Evolutionary conservation across 1,140 invertebrate genomes (phyloP), one percentile per base, ranked within the genome.

Genomic region (Dendroctonus ponderosae): DNA sequence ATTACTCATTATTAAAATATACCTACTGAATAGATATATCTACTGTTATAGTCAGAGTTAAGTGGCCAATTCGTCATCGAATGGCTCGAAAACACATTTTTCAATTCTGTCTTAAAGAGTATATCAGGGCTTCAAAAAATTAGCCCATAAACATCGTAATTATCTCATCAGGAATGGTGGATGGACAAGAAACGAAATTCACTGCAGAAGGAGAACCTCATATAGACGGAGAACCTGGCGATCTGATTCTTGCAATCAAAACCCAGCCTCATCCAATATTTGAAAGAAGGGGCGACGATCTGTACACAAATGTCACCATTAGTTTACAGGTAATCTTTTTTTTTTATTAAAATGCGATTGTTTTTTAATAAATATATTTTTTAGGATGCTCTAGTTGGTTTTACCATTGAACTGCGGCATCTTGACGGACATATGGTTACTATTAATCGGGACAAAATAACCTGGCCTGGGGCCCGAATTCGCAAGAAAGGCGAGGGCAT

Each of bases 221-320:
- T 80, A 84, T 98, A 70, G 97, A 99, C 82, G 97, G 97, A 12
- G 97, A 99, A 62, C 96, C 97, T 9, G 98, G 98, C 14, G 97
- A 99, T 83, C 82, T 99, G 11, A 87, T 95, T 71, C 84, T 99
- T 39, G 88, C 87, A 72, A 91, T 99, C 62, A 87, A 88, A 77
- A 96, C 96, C 54, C 81, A 88, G 75, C 92, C 93, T 48, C 98
- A 99, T 85, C 76, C 87, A 48, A 79, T 89, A 42, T 99, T 98
- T 83, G 94, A 98, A 78, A 85, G 98, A 69, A 83, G 87, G 72
- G 94, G 89, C 0, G 93, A 99, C 83, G 98, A 99, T 84, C 82
- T 99, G 0, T 99, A 97, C 75, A 98, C 96, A 38, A 99, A 99
- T 84, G 89, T 99, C 8, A 99, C 98, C 0, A 93, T 99, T 68